Evolutionary conservation across 2,888 invertebrate species (phyloP).

Genomic region (Mesoligia furuncula): DNA sequence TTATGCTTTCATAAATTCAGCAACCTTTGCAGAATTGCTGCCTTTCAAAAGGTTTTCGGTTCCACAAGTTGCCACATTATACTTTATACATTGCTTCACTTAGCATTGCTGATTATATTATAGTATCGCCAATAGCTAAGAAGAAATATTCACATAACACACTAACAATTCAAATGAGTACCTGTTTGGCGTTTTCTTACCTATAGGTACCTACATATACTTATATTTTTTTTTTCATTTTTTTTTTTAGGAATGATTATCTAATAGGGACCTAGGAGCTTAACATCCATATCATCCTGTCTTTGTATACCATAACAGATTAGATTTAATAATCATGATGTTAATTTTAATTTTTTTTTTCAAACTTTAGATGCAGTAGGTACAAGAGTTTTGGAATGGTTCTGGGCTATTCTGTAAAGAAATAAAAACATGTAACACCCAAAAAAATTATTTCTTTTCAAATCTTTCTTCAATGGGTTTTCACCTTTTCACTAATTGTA

Average conservation of each 20-base stretch:
- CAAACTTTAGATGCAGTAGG: neutral
- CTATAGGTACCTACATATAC: too few relatives aligned
- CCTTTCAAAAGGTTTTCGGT: neutral
- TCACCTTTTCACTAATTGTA: constrained; percentile 14
- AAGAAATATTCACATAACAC: neutral
- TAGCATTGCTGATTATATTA: neutral
- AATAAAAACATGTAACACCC: constrained; percentile 3
- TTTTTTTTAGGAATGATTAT: neutral
- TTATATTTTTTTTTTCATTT: neutral
- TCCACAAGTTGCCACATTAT: too few relatives aligned
- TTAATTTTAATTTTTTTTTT: neutral
- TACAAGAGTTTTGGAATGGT: neutral
- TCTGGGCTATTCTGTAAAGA: neutral
- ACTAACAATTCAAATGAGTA: neutral
- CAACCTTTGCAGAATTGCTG: neutral
- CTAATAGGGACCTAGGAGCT: neutral
- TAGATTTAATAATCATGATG: too few relatives aligned
- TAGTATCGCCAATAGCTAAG: neutral
- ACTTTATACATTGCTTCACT: neutral
- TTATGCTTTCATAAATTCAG: constrained; percentile 13
- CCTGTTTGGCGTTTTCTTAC: neutral
- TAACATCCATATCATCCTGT: neutral
- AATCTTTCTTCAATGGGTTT: neutral
- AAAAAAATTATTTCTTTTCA: constrained; percentile 10
- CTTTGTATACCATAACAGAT: neutral